phyloP scores from a whole-genome alignment of 1,140 invertebrate genomes.

The Drosophila guanche region DNA sequence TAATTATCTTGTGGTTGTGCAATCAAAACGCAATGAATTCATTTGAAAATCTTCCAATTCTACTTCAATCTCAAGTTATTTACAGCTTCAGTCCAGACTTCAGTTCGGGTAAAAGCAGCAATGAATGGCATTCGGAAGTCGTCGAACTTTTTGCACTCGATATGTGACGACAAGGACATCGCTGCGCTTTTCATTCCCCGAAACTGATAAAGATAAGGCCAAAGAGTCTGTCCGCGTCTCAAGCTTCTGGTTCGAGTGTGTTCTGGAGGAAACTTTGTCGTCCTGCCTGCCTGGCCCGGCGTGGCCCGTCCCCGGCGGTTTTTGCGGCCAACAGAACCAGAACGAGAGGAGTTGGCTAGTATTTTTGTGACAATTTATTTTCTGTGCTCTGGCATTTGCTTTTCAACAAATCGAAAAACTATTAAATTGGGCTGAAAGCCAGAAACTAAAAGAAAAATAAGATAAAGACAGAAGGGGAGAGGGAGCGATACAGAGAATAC shows the following conservation, averaged over 20 bases:
- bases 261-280: slow-evolving; percentile 59
- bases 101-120: not conserved
- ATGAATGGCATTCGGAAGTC: slow-evolving; percentile 20
- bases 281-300: slow-evolving; percentile 31
- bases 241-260: slow-evolving; percentile 22
- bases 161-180: slow-evolving; percentile 62
- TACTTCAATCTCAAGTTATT: slow-evolving; percentile 52
- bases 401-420: slow-evolving; percentile 82
- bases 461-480: slow-evolving; percentile 23
- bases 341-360: slow-evolving; percentile 54
- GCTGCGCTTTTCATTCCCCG: slow-evolving; percentile 67
- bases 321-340: slow-evolving; percentile 23
- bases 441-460: slow-evolving; percentile 47
- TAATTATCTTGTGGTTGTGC: slow-evolving; percentile 62
- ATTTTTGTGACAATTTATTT: slow-evolving; percentile 81
- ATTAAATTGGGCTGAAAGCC: slow-evolving; percentile 78
- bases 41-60: slow-evolving; percentile 70
- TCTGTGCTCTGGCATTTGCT: slow-evolving; percentile 75
- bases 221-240: slow-evolving; percentile 64
- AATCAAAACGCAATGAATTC: slow-evolving; percentile 69
- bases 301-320: slow-evolving; percentile 29
- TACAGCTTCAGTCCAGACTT: slow-evolving; percentile 53
- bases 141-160: slow-evolving; percentile 75
- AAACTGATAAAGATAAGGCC: slow-evolving; percentile 79
- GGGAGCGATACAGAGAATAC: not conserved